Base-by-base conservation (phyloP, 1,140 invertebrate genomes). In the Carposina sasakii region DNA sequence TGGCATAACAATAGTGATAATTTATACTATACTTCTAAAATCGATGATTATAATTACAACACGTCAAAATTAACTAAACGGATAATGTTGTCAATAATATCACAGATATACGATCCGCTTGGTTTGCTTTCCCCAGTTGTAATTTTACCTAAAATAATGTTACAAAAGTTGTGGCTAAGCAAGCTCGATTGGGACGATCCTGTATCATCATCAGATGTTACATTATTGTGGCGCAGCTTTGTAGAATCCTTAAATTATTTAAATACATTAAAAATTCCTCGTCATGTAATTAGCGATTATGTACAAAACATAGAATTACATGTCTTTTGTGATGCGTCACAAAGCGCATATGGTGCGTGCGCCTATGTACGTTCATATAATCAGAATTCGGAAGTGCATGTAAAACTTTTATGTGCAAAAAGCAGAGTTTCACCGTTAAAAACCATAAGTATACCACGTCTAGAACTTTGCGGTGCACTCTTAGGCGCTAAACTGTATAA, bases 391-490 rank as follows among this genome's bases (percentile, higher is more conserved):
- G 5, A n/a, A 19, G 24, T 26, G 1, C 6, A 17, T 3, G 15
- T 21, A 8, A 10, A 21, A 19, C 39, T 77, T 19, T n/a, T 81
- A 6, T 57, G 49, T 46, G 47, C 58, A 5, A 85, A 85, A 56
- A 53, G 61, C n/a, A 52, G 71, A 37, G 76, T 86, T 3, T 64
- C 81, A 28, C 85, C 85, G 16, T 39, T 83, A 6, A 81, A 83
- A 58, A 34, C 41, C 9, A 26, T 46, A 1, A 66, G 71, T 9
- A 69, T 88, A 12, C 84, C 87, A 0, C 23, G 75, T 50, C 52
- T 87, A 33, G 85, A 87, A 63, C 54, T 87, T 16, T 70, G 53
- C 39, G 82, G 60, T 12, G 81, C 84, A 4, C 42, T 67, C 1
- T 24, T 85, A 3, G 49, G 76, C 12, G 62, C 67, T 6, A 48